Base-by-base conservation (phyloP, 92 coral and sea anemone genomes). In the Parazoanthus atlanticus region DNA sequence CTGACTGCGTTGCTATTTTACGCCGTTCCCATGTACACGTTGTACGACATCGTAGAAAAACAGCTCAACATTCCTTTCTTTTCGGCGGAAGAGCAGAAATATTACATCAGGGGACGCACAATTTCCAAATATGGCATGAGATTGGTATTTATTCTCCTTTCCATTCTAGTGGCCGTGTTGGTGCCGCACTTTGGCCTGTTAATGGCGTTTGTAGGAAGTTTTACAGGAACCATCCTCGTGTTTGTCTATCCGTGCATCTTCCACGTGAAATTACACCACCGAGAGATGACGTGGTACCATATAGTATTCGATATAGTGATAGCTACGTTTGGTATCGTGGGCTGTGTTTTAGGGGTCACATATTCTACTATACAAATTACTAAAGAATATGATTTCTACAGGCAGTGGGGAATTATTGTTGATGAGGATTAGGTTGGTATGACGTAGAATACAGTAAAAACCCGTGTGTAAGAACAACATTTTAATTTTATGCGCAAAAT, bases 131-230 rank as follows among this genome's bases (percentile, higher is more conserved):
- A 89, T 40, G 90, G 92, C 12, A 91, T 93, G 75, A 84, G 98
- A 79, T 86, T 93, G 88, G 86, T 93, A 19, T 92, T 93, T 47
- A 93, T 95, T 74, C 58, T 95, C 30, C 89, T 94, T 12, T 95
- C 98, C 21, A 95, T 94, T n/a, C 79, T 95, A 7, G 98, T 95
- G 2, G 98, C 98, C 3, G 94, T 95, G 84, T 92, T 95, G 86
- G 98, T 95, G 29, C 98, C 98, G 1, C 98, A 95, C 88, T 95
- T 95, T 58, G 98, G 98, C 38, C 91, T 95, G 61, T 82, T 95
- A 47, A 95, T 95, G 98, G 96, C 98, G 29, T 95, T 93, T 84
- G 98, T 95, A 77, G 98, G 98, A 25, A 94, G 98, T 72, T 90
- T 95, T 56, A 95, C 98, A 30, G 98, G 98, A n/a, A 93, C 98